These are phyloP conservation scores for Philotrypesis tridentata DNA, from an alignment of 1,140 invertebrate genomes.

Conservation along the genomic window DNA sequence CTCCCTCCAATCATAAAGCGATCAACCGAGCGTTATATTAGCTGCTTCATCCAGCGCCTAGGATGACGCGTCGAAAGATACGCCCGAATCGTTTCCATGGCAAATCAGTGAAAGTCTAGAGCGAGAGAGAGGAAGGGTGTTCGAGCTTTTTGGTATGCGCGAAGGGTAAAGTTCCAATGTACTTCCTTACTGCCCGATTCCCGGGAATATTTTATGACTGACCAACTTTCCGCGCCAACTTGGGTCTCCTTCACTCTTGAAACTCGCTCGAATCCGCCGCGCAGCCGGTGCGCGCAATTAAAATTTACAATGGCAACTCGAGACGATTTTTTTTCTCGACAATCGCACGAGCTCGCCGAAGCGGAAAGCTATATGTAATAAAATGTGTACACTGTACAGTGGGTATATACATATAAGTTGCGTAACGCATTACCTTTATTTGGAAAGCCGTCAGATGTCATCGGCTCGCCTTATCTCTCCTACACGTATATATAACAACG, in stretches of 20 bases:
- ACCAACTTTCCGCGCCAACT: background rate
- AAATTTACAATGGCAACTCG: background rate
- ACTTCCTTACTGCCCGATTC: background rate
- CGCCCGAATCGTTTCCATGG: constrained; percentile 8
- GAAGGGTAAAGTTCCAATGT: background rate
- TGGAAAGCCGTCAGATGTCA: background rate
- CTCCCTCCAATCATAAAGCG: constrained; percentile 12
- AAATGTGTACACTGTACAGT: too few relatives aligned
- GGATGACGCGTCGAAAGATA: constrained; percentile 1
- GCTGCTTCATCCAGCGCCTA: background rate
- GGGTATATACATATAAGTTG: background rate
- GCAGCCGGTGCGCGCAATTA: background rate
- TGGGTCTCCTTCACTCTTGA: too few relatives aligned
- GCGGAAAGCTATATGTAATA: background rate
- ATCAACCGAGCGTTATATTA: constrained; percentile 2
- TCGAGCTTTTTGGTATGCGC: background rate
- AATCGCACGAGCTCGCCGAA: background rate
- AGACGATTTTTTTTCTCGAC: too few relatives aligned
- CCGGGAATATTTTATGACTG: background rate
- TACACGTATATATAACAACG: too few relatives aligned
- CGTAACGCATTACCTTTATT: background rate
- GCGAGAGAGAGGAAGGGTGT: background rate
- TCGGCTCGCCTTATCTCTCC: background rate
- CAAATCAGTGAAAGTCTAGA: background rate
- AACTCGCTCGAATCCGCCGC: too few relatives aligned